Evolutionary conservation across 2,888 invertebrate genomes (phyloP).

Genomic region (Luffia ferchaultella): DNA sequence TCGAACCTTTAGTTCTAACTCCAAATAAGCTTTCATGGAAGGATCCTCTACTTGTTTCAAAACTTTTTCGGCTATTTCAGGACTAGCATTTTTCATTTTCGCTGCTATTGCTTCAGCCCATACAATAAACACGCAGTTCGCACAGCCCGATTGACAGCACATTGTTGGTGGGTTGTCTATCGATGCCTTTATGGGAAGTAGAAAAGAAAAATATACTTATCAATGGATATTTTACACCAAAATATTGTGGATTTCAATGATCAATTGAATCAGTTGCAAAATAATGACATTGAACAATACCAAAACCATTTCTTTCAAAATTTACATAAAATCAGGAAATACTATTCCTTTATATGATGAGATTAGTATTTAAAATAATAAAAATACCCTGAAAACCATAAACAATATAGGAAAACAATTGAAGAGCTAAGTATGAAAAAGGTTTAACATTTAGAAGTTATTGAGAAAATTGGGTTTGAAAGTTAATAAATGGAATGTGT

Average conservation of each 20-base stretch:
- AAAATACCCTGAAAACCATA: no score
- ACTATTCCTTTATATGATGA: no score
- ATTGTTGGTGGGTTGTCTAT: conserved; percentile 78
- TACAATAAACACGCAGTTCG: conserved; percentile 92
- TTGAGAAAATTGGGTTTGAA: no score
- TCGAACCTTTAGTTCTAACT: conserved; percentile 74
- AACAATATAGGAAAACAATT: no score
- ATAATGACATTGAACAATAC: no score
- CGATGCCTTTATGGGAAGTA: conserved; percentile 41
- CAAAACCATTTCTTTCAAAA: background rate
- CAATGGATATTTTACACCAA: conserved; percentile 1
- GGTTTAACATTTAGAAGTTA: no score
- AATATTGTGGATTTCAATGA: no score
- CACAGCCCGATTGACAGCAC: conserved; percentile 92
- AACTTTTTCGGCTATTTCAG: conserved; percentile 75
- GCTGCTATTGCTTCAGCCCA: conserved; percentile 82
- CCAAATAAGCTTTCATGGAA: conserved; percentile 82
- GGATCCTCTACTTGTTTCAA: conserved; percentile 80
- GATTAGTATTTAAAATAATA: no score
- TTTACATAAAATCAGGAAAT: background rate
- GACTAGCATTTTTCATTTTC: conserved; percentile 70
- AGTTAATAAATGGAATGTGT: no score
- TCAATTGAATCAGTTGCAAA: no score
- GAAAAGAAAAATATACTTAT: conserved; percentile 2
- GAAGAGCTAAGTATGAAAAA: no score